Conservation (phyloP, 64 coral and sea anemone genomes). For the Astreopora myriophthalma region DNA sequence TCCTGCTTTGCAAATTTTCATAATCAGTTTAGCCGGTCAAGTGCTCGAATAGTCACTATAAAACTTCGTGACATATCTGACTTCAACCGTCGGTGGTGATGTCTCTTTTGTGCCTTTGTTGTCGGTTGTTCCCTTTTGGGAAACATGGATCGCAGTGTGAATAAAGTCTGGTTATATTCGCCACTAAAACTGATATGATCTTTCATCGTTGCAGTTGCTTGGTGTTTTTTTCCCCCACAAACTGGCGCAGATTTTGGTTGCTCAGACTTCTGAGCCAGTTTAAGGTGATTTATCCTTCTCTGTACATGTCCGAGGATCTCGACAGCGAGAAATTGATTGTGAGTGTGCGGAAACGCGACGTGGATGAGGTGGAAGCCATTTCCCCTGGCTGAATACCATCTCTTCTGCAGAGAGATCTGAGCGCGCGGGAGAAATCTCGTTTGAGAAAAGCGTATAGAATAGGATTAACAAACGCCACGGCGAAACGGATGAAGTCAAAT, state of each 20-base stretch:
- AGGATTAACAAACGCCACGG: constrained; percentile 79
- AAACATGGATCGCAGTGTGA: background rate
- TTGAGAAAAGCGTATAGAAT: constrained; percentile 95
- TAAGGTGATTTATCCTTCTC: background rate
- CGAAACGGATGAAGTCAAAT: constrained; percentile 81
- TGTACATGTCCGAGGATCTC: constrained; percentile 39
- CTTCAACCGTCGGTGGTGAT: no score
- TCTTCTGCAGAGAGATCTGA: constrained; percentile 55
- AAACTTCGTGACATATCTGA: no score
- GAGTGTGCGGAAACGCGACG: constrained; percentile 13
- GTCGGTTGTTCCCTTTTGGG: no score
- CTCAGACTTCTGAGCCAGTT: no score
- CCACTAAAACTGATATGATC: background rate
- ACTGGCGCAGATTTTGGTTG: no score
- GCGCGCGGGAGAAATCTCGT: constrained; percentile 83
- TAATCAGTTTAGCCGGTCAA: background rate
- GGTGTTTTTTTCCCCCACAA: no score
- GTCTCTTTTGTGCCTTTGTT: no score
- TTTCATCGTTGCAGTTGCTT: no score
- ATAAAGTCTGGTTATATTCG: background rate
- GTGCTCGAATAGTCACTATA: background rate
- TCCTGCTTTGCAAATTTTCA: background rate
- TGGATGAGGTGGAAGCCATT: constrained; percentile 28
- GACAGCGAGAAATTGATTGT: constrained; percentile 40
- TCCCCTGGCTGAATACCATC: constrained; percentile 57